Evolutionary conservation across 2,113 vertebrate genomes (phyloP).

Genomic region (Ondatra zibethicus): DNA sequence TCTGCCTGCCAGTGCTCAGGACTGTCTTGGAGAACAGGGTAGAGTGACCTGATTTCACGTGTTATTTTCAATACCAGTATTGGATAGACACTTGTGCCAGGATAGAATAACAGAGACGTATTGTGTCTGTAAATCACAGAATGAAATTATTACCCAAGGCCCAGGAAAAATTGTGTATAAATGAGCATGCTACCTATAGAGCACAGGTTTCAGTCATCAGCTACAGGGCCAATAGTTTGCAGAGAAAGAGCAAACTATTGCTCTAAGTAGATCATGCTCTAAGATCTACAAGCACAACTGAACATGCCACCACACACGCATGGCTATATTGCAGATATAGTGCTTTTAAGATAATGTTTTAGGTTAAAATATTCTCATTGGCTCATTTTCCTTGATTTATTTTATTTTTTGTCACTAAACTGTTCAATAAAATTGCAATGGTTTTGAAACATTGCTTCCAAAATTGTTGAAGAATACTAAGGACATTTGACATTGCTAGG

Average conservation of each 20-base stretch:
- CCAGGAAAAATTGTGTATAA: neutral
- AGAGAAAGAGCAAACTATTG: constrained; percentile 66
- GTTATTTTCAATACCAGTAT: neutral
- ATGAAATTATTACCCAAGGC: neutral
- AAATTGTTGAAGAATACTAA: constrained; percentile 59
- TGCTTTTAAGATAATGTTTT: constrained; percentile 60
- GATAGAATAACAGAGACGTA: neutral
- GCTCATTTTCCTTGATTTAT: constrained; percentile 75
- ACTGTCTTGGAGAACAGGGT: neutral
- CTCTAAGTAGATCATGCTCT: neutral
- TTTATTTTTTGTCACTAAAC: constrained; percentile 62
- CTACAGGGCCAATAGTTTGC: constrained; percentile 38
- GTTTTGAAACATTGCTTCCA: constrained; percentile 66
- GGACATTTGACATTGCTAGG: constrained; percentile 58
- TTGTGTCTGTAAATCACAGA: neutral
- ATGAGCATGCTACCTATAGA: neutral
- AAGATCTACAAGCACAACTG: constrained; percentile 65
- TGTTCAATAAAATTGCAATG: constrained; percentile 71
- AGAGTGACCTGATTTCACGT: neutral
- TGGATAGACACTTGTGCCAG: accelerated
- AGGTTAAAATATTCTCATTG: constrained; percentile 60
- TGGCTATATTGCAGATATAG: constrained; percentile 60
- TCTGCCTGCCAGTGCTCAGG: neutral
- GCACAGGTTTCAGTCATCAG: neutral
- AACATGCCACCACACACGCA: constrained; percentile 63